phyloP scores from a whole-genome alignment of 2,888 invertebrate genomes.

The Aphelenchoides bicaudatus region DNA sequence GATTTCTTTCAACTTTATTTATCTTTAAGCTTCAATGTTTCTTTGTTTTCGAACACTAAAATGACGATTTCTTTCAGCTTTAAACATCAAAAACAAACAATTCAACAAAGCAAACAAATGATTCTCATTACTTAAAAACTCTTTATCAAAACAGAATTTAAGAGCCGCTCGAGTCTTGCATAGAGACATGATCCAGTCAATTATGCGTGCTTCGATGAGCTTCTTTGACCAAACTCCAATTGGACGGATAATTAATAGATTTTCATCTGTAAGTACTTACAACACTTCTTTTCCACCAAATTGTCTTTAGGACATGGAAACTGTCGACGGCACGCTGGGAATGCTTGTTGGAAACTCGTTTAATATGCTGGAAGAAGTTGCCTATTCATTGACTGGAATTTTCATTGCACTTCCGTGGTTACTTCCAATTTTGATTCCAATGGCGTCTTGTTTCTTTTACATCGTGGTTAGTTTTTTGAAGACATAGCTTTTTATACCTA shows the following conservation, averaged over 20 bases:
- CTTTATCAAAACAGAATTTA: too few species aligned
- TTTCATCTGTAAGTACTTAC: constrained; percentile 14
- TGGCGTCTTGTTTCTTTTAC: not conserved
- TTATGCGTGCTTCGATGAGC: constrained; percentile 8
- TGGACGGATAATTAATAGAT: constrained; percentile 63
- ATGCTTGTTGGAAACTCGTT: constrained; percentile 45
- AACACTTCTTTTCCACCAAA: too few species aligned
- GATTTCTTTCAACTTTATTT: too few species aligned
- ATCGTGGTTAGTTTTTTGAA: constrained; percentile 17
- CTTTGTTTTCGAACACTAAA: too few species aligned
- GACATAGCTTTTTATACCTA: not conserved
- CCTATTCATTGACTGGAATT: constrained; percentile 7
- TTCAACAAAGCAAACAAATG: too few species aligned
- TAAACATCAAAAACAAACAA: too few species aligned
- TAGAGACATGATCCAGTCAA: not conserved
- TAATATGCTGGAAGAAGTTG: not conserved
- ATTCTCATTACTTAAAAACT: too few species aligned
- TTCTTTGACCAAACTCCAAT: constrained; percentile 61
- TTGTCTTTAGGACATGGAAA: too few species aligned
- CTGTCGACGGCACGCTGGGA: too few species aligned
- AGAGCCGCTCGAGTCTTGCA: too few species aligned
- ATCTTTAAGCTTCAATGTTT: too few species aligned
- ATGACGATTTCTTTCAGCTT: too few species aligned
- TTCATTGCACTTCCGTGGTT: constrained; percentile 30
- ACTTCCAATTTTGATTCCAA: constrained; percentile 33